phyloP scores from a whole-genome alignment of 2,113 vertebrate species.

The Scartelaos histophorus region DNA sequence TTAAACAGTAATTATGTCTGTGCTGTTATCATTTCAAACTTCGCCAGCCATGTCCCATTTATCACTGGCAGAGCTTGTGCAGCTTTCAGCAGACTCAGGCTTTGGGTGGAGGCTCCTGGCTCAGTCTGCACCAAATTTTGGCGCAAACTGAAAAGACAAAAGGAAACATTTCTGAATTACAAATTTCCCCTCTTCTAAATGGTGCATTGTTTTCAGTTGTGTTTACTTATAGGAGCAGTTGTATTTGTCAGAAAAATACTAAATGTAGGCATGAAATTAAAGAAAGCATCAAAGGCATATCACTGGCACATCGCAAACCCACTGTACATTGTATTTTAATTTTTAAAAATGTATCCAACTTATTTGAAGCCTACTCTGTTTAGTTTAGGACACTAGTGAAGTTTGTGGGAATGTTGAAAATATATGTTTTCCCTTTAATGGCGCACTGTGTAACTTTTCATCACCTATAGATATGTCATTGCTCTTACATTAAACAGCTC shows the following conservation, averaged over 20 bases:
- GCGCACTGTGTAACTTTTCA: too few species aligned
- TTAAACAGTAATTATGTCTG: conserved; percentile 1
- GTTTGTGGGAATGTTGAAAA: too few species aligned
- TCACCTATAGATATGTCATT: too few species aligned
- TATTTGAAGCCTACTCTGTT: not conserved
- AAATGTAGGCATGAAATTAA: not conserved
- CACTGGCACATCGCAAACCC: not conserved
- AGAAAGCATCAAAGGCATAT: too few species aligned
- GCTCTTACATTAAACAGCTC: too few species aligned
- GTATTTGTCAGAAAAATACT: not conserved
- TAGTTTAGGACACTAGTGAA: too few species aligned
- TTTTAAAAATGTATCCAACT: not conserved
- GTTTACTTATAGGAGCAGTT: not conserved
- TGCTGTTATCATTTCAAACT: conserved; percentile 1
- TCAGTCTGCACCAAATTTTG: not conserved
- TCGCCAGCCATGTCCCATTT: not conserved
- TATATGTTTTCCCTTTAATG: too few species aligned
- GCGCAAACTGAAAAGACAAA: not conserved
- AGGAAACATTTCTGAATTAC: not conserved
- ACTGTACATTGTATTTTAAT: not conserved
- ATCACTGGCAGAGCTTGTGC: not conserved
- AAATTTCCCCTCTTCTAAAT: not conserved
- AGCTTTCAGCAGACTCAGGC: not conserved
- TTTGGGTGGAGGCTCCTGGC: not conserved
- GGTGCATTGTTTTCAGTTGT: not conserved